phyloP scores from a whole-genome alignment of 2,888 invertebrate genomes.

The Melanargia galathea region DNA sequence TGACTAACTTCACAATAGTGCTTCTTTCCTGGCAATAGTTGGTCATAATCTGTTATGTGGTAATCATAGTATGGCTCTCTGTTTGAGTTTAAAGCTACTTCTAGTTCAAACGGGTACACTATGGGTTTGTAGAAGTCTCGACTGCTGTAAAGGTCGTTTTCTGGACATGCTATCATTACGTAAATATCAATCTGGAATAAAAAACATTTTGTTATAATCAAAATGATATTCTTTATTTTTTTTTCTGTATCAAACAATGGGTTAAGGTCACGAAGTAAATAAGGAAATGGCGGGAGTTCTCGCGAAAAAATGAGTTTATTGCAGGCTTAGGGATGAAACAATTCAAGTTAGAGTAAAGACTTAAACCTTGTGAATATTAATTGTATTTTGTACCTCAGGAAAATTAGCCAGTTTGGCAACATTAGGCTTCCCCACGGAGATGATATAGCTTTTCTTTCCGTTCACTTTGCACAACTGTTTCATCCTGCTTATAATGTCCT shows the following conservation, averaged over 20 bases:
- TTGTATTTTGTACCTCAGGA: constrained; percentile 83
- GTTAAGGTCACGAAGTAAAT: no score
- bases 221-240: no score
- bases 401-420: constrained; percentile 98
- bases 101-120: constrained; percentile 95
- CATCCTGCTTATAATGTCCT: constrained; percentile 87
- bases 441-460: constrained; percentile 93
- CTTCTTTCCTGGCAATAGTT: constrained; percentile 85
- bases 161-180: constrained; percentile 95
- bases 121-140: constrained; percentile 95
- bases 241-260: no score
- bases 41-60: constrained; percentile 89
- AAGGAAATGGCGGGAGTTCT: no score
- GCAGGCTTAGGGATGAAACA: no score
- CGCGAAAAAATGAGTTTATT: no score
- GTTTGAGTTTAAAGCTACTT: constrained; percentile 87
- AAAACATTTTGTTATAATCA: neutral
- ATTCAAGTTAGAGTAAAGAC: no score
- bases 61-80: constrained; percentile 80
- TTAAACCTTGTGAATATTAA: no score
- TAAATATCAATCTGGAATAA: constrained; percentile 91
- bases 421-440: constrained; percentile 97
- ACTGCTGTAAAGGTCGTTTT: constrained; percentile 91
- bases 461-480: constrained; percentile 87
- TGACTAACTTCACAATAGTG: constrained; percentile 75